phyloP scores from a whole-genome alignment of 2,113 vertebrate species.

The Nycticryphes semicollaris region DNA sequence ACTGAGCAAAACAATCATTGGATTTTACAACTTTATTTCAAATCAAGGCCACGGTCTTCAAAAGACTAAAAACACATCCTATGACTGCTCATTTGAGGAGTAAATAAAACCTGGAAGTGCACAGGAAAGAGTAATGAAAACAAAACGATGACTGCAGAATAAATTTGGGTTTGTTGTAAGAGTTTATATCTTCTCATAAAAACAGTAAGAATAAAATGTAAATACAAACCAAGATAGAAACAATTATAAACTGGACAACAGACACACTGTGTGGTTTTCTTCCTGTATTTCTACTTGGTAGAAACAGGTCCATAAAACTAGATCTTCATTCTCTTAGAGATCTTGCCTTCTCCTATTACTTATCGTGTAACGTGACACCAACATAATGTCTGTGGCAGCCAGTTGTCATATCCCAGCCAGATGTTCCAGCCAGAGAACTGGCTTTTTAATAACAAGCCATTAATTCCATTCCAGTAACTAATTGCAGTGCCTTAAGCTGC shows the following conservation, averaged over 20 bases:
- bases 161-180: neutral
- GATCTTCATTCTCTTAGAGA: neutral
- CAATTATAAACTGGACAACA: neutral
- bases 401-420: neutral
- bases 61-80: neutral
- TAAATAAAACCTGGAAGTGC: neutral
- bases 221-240: neutral
- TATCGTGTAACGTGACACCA: neutral
- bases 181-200: neutral
- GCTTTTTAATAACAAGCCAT: constrained; percentile 28
- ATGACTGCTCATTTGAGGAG: neutral
- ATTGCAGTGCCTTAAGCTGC: neutral
- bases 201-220: neutral
- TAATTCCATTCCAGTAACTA: constrained; percentile 25
- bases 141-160: neutral
- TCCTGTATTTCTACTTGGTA: neutral
- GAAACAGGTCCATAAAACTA: neutral
- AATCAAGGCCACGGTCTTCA: neutral
- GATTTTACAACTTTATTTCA: neutral
- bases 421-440: neutral
- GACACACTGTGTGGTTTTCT: neutral
- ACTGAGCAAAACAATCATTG: neutral
- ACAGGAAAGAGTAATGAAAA: neutral
- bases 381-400: neutral
- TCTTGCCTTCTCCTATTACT: neutral